These are phyloP conservation scores for Loripinus fragilis DNA, from an alignment of 2,888 invertebrate species.

Conservation along the genomic window DNA sequence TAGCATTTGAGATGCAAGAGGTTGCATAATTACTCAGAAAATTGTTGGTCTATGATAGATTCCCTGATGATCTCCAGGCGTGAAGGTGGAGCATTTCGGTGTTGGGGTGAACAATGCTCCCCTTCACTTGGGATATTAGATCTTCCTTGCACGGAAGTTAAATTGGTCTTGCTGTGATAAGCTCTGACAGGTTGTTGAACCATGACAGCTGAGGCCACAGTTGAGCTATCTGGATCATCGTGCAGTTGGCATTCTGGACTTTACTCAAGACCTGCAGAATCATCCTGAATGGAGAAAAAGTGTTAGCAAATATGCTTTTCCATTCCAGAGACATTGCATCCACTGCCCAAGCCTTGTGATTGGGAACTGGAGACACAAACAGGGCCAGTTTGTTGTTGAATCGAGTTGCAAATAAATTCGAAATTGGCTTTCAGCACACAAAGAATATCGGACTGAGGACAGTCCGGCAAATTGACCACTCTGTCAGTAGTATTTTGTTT, in stretches of 20 bases:
- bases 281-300: constrained; percentile 15
- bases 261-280: neutral
- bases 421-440: neutral
- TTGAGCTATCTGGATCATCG: constrained; percentile 2
- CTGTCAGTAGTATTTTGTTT: neutral
- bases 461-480: neutral
- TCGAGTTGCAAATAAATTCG: constrained; percentile 12
- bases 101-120: neutral
- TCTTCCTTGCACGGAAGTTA: neutral
- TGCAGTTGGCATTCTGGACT: neutral
- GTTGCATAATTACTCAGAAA: constrained; percentile 7
- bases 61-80: constrained; percentile 14
- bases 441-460: neutral
- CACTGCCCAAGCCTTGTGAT: constrained; percentile 4
- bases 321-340: constrained; percentile 19
- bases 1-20: neutral
- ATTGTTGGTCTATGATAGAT: neutral
- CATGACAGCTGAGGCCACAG: constrained; percentile 11
- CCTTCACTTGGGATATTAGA: constrained; percentile 4
- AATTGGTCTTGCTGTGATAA: neutral
- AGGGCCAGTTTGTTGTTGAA: constrained; percentile 3
- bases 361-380: constrained; percentile 20
- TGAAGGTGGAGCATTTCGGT: neutral
- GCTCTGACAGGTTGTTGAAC: neutral
- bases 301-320: neutral